Evolutionary conservation across 2,797 vertebrate species (phyloP).

Genomic region (Lagodon rhomboides): DNA sequence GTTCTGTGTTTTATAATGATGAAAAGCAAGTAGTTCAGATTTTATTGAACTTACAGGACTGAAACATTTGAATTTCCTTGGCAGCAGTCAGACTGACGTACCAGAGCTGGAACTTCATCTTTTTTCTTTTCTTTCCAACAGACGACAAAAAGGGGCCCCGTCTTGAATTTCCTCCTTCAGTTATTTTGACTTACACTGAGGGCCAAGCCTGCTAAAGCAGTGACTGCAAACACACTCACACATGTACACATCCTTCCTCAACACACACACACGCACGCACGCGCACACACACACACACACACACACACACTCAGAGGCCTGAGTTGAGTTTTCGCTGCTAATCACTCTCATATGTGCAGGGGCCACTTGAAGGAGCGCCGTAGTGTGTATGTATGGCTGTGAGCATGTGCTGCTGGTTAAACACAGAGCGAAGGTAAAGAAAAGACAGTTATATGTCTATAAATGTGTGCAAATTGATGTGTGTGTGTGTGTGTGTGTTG

Average conservation of each 20-base stretch:
- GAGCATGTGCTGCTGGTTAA: slow-evolving; percentile 70
- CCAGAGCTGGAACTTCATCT: slow-evolving; percentile 30
- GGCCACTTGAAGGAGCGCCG: slow-evolving; percentile 62
- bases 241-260: too few species aligned
- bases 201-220: slow-evolving; percentile 57
- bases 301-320: slow-evolving; percentile 28
- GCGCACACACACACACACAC: slow-evolving; percentile 31
- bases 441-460: slow-evolving; percentile 26
- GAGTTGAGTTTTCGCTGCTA: slow-evolving; percentile 65
- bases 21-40: neutral
- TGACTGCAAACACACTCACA: slow-evolving; percentile 33
- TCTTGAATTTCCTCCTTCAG: slow-evolving; percentile 63
- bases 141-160: slow-evolving; percentile 60
- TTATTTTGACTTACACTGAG: slow-evolving; percentile 65
- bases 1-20: slow-evolving; percentile 3
- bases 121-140: slow-evolving; percentile 44
- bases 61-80: slow-evolving; percentile 40
- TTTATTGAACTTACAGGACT: slow-evolving; percentile 11
- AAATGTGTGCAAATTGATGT: slow-evolving; percentile 14
- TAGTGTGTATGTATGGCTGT: slow-evolving; percentile 47
- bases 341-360: slow-evolving; percentile 78
- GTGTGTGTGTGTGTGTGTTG: neutral
- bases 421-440: slow-evolving; percentile 30
- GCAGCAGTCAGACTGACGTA: slow-evolving; percentile 32
- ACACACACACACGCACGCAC: slow-evolving; percentile 30